A percentile compares a stretch with the other conserved stretches of the same genome.
Evolutionary conservation across 2,888 invertebrate genomes (phyloP).

Genomic region (Fissipunctia ypsillon): DNA sequence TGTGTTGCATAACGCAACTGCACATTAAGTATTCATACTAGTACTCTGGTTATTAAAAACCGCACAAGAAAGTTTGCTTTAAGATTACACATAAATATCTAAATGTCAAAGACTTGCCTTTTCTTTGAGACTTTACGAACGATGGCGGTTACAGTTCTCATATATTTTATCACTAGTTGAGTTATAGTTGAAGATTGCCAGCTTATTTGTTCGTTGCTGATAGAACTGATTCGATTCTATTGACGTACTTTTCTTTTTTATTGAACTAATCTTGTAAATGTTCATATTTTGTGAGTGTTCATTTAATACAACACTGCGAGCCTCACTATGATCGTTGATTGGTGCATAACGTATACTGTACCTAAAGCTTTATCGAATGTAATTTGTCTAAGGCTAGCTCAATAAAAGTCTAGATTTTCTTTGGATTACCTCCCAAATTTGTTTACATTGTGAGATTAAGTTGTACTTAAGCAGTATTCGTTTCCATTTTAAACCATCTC

Average conservation of each 20-base stretch:
- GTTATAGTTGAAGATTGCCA: slow-evolving; percentile 42
- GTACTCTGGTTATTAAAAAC: slow-evolving; percentile 59
- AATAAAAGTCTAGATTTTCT: background rate
- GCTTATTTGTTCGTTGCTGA: slow-evolving; percentile 35
- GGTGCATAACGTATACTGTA: background rate
- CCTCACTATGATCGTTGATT: background rate
- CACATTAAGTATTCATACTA: slow-evolving; percentile 57
- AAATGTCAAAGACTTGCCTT: slow-evolving; percentile 25
- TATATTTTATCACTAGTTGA: slow-evolving; percentile 40
- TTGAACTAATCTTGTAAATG: slow-evolving; percentile 28
- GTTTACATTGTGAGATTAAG: slow-evolving; percentile 11
- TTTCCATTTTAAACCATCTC: slow-evolving; percentile 24
- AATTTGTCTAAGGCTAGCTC: background rate
- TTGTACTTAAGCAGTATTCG: slow-evolving; percentile 19
- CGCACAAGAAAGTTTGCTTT: slow-evolving; percentile 23
- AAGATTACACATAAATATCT: slow-evolving; percentile 25
- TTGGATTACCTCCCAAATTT: background rate
- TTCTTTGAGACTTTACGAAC: slow-evolving; percentile 32
- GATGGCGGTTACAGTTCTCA: slow-evolving; percentile 27
- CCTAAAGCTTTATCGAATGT: background rate
- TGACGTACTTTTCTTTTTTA: slow-evolving; percentile 38
- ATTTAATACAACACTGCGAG: background rate
- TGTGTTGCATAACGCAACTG: slow-evolving; percentile 66
- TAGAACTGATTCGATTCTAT: slow-evolving; percentile 49
- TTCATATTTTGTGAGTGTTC: background rate